Evolutionary conservation across 2,888 invertebrate genomes (phyloP).

Genomic region (Cephus sareptanus): DNA sequence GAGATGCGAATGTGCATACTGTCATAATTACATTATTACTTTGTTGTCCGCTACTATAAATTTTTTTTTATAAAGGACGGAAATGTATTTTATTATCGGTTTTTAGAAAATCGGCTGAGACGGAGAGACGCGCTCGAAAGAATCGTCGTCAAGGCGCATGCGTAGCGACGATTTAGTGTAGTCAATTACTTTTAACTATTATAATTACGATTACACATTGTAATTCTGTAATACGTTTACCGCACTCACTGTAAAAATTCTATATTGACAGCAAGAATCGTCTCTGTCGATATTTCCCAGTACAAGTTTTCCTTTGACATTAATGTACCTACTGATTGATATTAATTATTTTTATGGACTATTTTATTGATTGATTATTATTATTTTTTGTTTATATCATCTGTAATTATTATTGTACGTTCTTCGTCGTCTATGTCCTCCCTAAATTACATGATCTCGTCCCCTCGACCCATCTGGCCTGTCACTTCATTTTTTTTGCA

Average conservation of each 20-base stretch:
- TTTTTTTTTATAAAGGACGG: neutral
- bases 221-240: neutral
- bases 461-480: neutral
- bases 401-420: conserved; percentile 18
- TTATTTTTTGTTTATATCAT: conserved; percentile 18
- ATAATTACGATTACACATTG: conserved; percentile 18
- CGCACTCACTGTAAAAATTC: conserved; percentile 17
- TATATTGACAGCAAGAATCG: conserved; percentile 17
- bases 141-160: neutral
- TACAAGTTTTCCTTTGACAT: conserved; percentile 21
- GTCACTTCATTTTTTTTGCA: neutral
- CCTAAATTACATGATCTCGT: neutral
- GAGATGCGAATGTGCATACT: neutral
- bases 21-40: neutral
- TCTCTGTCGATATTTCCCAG: conserved; percentile 18
- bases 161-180: neutral
- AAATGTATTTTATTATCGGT: neutral
- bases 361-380: conserved; percentile 15
- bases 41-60: neutral
- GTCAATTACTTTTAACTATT: neutral
- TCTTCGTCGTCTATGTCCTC: neutral
- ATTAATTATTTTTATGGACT: conserved; percentile 24
- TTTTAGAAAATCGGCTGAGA: neutral
- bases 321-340: conserved; percentile 12
- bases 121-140: neutral